A percentile compares a stretch with the other conserved stretches of the same genome.
Conservation (phyloP, 2,888 invertebrate species). For the Aphodius granarius region DNA sequence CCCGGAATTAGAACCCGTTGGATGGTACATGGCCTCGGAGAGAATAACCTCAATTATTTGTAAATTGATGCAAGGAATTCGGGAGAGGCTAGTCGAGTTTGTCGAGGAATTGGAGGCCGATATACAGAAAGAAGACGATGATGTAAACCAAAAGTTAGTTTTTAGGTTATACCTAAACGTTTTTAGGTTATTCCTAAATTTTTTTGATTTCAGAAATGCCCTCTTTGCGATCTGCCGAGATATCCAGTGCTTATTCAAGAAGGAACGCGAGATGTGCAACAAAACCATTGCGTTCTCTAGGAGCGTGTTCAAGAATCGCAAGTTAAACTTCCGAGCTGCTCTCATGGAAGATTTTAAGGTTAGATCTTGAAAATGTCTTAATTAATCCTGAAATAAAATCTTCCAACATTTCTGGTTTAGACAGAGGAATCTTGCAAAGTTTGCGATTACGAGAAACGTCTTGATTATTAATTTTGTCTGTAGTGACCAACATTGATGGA, state of each 20-base stretch:
- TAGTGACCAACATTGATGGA: no score
- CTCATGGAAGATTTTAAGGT: constrained; percentile 36
- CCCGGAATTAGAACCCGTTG: constrained; percentile 44
- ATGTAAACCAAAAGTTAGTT: constrained; percentile 42
- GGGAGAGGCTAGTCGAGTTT: constrained; percentile 53
- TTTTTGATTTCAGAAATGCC: constrained; percentile 55
- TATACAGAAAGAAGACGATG: constrained; percentile 46
- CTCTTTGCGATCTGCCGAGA: constrained; percentile 71
- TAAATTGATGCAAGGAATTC: constrained; percentile 55
- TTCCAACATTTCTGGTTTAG: constrained; percentile 17
- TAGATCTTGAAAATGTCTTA: neutral
- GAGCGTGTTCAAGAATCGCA: constrained; percentile 56
- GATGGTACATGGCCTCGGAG: constrained; percentile 71
- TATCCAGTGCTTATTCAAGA: constrained; percentile 77
- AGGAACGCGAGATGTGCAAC: constrained; percentile 76
- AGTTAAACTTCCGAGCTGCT: constrained; percentile 26
- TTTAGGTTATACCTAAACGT: neutral
- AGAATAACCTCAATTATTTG: constrained; percentile 69
- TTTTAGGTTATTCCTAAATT: no score
- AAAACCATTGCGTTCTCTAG: constrained; percentile 83
- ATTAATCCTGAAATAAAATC: neutral
- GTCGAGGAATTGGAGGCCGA: constrained; percentile 50
- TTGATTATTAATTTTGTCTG: no score
- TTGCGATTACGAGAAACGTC: no score
- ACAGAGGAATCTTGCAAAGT: no score